Evolutionary conservation across 1,140 invertebrate species (phyloP), one percentile per base, ranked within the genome.

Genomic region (Caerostris darwini): DNA sequence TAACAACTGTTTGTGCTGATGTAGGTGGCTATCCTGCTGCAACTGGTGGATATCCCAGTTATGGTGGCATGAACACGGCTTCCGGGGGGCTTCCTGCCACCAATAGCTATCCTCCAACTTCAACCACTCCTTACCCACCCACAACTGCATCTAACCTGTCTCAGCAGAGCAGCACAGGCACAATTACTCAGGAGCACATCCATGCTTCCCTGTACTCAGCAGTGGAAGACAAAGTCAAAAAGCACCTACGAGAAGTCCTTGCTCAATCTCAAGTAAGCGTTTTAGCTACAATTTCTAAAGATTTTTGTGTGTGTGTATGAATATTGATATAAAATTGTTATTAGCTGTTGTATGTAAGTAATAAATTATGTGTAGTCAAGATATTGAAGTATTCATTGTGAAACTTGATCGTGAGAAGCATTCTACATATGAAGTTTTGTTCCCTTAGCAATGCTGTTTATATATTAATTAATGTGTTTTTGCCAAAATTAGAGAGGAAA

Each of bases 161-260:
- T 10, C 83, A 88, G 19, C 92, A 94, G 57, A 81, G 67, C 10
- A 14, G 64, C 14, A 95, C 95, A 3, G 98, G 98, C 17, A 99
- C 98, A 17, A 99, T 99, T 77, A 98, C 98, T 71, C 98, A 99
- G 95, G 98, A 99, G 95, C 99, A 99, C 95, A 98, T 99, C 83
- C 97, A 98, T 95, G 98, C 98, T 71, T 99, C 99, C 54, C 96
- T 99, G 10, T 96, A 99, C 3, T 99, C 98, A 85, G 99, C 99
- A 19, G 98, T 99, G 1, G 98, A 99, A 96, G 99, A 99, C 96
- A 99, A 99, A 96, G 96, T 99, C 88, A 97, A 97, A 95, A 97
- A 98, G 92, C 97, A 98, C 94, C 96, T 99, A 77, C 97, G 98
- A 94, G 99, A 99, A 95, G 97, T 98, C 95, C 98, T 98, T 95